phyloP scores from a whole-genome alignment of 2,113 vertebrate species.

The Microtus pennsylvanicus region DNA sequence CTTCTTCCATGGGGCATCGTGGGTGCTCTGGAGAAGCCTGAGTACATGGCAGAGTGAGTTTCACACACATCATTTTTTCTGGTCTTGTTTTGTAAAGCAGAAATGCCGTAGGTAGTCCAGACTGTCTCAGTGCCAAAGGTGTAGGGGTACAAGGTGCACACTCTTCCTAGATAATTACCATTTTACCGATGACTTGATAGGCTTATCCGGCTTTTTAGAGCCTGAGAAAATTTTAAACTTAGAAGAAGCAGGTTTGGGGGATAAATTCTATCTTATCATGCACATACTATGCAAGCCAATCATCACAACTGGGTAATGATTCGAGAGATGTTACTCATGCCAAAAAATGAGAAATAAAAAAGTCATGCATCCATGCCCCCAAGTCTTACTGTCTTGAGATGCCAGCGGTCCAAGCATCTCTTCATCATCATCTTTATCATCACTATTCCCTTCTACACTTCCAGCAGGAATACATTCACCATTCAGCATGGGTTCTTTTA shows the following conservation, averaged over 20 bases:
- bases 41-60: neutral
- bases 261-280: neutral
- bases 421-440: too few species aligned
- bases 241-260: neutral
- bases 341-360: neutral
- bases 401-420: neutral
- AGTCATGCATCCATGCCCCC: neutral
- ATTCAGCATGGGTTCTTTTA: neutral
- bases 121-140: neutral
- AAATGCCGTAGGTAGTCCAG: neutral
- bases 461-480: neutral
- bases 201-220: neutral
- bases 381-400: neutral
- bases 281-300: neutral
- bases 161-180: neutral
- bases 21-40: neutral
- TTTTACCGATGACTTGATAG: neutral
- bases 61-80: neutral
- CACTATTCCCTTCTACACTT: neutral
- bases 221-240: conserved; percentile 29
- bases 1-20: neutral
- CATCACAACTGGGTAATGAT: conserved; percentile 1
- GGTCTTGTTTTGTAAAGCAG: neutral
- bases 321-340: neutral
- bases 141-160: neutral